Conservation (phyloP, 2,797 vertebrate genomes). For the Aphelocoma californica region DNA sequence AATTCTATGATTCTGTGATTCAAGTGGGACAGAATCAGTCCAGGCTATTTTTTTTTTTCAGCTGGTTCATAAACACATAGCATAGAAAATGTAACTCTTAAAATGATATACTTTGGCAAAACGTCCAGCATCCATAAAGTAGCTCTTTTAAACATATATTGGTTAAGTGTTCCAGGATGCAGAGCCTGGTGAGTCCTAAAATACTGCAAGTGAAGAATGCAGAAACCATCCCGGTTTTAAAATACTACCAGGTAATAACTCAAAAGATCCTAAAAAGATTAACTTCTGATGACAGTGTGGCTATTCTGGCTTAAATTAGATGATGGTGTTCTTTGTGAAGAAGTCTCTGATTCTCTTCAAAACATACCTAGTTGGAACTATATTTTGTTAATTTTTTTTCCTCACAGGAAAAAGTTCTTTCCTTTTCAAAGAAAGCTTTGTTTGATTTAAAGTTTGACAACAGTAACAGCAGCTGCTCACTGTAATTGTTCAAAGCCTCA, state of each 20-base stretch:
- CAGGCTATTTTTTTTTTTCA: not conserved
- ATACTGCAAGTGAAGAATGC: not conserved
- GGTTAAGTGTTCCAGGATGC: not conserved
- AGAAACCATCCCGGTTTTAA: not conserved
- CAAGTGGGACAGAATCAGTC: not conserved
- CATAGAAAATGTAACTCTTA: not conserved
- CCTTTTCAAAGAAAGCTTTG: not conserved
- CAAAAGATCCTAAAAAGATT: not conserved
- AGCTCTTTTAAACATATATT: not conserved
- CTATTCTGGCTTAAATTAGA: not conserved
- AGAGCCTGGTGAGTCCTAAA: not conserved
- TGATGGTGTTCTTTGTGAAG: not conserved
- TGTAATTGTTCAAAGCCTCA: not conserved
- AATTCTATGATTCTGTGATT: too few relatives aligned
- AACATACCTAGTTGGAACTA: not conserved
- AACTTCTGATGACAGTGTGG: not conserved
- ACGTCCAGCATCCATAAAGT: not conserved
- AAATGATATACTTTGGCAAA: not conserved
- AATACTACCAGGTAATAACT: not conserved
- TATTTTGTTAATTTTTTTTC: not conserved
- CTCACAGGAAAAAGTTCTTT: not conserved
- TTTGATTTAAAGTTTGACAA: not conserved
- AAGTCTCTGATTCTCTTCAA: not conserved
- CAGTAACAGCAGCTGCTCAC: not conserved
- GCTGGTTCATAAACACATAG: not conserved